Evolutionary conservation across 1,140 invertebrate species (phyloP), one percentile per base, ranked within the genome.

Genomic region (Aphaenogaster ashmeadi): DNA sequence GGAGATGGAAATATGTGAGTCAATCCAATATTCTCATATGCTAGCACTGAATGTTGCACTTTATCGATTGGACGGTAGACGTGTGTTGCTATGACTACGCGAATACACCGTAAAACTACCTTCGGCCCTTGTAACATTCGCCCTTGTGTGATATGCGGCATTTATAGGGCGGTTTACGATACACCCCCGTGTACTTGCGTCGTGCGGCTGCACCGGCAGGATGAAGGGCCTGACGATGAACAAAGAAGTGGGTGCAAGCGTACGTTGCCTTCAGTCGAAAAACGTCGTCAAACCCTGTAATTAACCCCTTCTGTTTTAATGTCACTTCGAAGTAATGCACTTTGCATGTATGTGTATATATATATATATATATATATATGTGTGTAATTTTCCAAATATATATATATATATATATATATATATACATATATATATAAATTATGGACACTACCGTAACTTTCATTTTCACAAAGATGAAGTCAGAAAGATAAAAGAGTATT

Each of bases 1-100:
- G n/a, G 36, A 64, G 38, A 56, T 36, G 41, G 50, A 84, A 88
- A 60, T 71, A 54, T 41, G 58, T 78, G 47, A 71, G 62, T 44
- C 47, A 83, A 86, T 69, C 67, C 33, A 44, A 60, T 75, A 36
- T 66, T 77, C 71, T 78, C 75, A 80, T 66, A 75, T 44, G 88
- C n/a, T 66, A 64, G 64, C 52, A 27, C 66, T 90, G 90, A 91
- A 91, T 92, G 89, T 89, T 93, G 92, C 93, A 93, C 90, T 93
- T 91, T 93, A 94, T 94, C 89, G 93, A 94, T 94, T 93, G 60
- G 77, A 84, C 36, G 90, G 88, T 87, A 87, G 64, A 88, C 38
- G 86, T 87, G 74, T 85, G 93, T 93, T 93, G 89, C 93, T 89
- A 94, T 93, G 93, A 89, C 80, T 92, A 93, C 93, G 83, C 89